Conservation (phyloP, 2,797 vertebrate species). For the Megaceryle alcyon region DNA sequence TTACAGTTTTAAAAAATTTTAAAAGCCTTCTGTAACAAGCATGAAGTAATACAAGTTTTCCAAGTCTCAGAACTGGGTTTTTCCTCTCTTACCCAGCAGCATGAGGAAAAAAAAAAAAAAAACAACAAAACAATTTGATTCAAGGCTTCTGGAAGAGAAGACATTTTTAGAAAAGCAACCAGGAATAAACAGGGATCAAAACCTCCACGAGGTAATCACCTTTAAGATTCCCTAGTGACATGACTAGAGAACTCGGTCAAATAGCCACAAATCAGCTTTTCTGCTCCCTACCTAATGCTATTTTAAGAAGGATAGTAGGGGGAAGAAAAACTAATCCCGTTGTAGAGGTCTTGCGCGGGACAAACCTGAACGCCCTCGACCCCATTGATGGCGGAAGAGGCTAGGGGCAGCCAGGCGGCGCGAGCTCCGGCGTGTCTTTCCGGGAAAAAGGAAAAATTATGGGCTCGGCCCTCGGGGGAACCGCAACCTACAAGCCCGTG, state of each 20-base stretch:
- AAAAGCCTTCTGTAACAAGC: background rate
- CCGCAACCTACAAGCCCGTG: rapidly evolving
- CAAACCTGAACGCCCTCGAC: background rate
- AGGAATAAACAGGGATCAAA: background rate
- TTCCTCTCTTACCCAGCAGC: background rate
- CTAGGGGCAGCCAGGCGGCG: background rate
- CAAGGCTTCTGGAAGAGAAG: background rate
- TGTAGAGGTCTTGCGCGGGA: background rate
- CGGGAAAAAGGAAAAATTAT: rapidly evolving
- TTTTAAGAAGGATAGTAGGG: background rate
- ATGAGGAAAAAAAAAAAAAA: background rate
- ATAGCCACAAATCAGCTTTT: constrained; percentile 61
- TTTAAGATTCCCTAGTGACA: constrained; percentile 30
- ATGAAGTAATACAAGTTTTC: background rate
- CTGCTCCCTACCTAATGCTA: constrained; percentile 24
- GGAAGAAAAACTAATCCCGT: background rate
- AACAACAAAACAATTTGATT: background rate
- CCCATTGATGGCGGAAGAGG: background rate
- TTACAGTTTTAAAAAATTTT: background rate
- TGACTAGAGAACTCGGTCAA: constrained; percentile 4
- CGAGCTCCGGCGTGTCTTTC: background rate
- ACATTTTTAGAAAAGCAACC: background rate
- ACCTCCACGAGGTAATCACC: background rate
- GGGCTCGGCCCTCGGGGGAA: background rate
- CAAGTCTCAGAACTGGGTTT: background rate